Evolutionary conservation across 1,140 invertebrate genomes (phyloP), one percentile per base, ranked within the genome.

Genomic region (Venustaconcha ellipsiformis): DNA sequence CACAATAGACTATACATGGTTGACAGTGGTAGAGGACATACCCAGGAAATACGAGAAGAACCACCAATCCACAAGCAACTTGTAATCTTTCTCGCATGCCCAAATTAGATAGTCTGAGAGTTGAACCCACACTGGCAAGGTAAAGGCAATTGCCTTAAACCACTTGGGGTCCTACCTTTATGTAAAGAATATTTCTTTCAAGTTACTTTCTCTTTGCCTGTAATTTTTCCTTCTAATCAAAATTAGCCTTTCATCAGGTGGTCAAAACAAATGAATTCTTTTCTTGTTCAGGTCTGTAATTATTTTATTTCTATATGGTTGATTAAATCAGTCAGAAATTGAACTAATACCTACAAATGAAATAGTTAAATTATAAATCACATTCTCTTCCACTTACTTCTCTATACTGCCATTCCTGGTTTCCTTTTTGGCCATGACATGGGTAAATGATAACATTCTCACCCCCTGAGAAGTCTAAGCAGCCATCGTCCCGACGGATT

Each of bases 401-500:
- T 84, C 82, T 83, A 77, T 89, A 97, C 67, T 93, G 90, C 95
- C 95, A 97, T 78, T 94, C 93, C 88, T 97, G 96, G 91, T 98
- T 97, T 73, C 96, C 96, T 90, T 96, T 96, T 80, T 96, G 96
- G 11, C 96, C 96, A 88, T 99, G 97, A 88, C 97, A 99, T 37
- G 96, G 96, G 91, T 98, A 99, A 95, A 89, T 87, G 74, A 88
- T 88, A 14, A 89, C 82, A 37, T 73, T 74, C 37, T 85, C 96
- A 78, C 94, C 93, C 18, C 97, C 97, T 68, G 97, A 96, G 92
- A 96, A 99, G 91, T 99, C 98, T 72, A 99, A 91, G 89, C 98
- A 99, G 30, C 95, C 95, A 90, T 99, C 98, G 89, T 99, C 98
- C 86, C 97, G 92, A 72, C 98, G 93, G 79, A 99, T 99, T 91